These are phyloP conservation scores for Spilarctia lutea DNA, from an alignment of 2,888 invertebrate species.

Conservation along the genomic window DNA sequence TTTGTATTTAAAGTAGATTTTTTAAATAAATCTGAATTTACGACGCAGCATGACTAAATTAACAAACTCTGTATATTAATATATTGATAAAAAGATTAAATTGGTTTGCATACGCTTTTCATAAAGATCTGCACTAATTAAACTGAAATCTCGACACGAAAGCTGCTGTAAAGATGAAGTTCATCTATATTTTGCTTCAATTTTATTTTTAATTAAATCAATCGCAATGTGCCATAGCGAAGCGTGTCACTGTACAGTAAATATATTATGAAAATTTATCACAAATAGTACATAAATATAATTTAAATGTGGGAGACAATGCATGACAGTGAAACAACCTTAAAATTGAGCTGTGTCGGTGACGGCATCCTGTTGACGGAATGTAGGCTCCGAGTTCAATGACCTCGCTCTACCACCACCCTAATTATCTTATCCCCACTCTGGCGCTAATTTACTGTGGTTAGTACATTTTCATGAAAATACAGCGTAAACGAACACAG, in stretches of 20 bases:
- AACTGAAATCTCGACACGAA: too few species aligned
- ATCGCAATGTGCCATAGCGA: too few species aligned
- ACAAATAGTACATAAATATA: slow-evolving; percentile 44
- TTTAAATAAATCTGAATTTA: neutral
- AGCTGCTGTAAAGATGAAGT: too few species aligned
- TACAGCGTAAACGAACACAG: neutral
- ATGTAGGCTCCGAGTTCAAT: slow-evolving; percentile 67
- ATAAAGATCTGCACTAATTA: too few species aligned
- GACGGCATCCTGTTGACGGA: slow-evolving; percentile 60
- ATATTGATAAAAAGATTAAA: too few species aligned
- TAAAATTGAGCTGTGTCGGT: slow-evolving; percentile 44
- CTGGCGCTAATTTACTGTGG: slow-evolving; percentile 61
- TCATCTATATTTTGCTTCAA: too few species aligned
- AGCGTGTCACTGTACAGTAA: too few species aligned
- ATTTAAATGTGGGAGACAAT: slow-evolving; percentile 49
- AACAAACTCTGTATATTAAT: too few species aligned
- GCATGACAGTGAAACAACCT: slow-evolving; percentile 12
- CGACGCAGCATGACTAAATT: neutral
- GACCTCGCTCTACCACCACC: slow-evolving; percentile 67
- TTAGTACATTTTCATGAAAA: slow-evolving; percentile 60
- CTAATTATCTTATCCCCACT: slow-evolving; percentile 73
- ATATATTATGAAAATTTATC: too few species aligned
- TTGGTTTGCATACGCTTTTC: too few species aligned
- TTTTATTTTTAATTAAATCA: too few species aligned
- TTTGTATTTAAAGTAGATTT: neutral